Conservation (phyloP, 2,113 vertebrate species). For the Pholis gunnellus region DNA sequence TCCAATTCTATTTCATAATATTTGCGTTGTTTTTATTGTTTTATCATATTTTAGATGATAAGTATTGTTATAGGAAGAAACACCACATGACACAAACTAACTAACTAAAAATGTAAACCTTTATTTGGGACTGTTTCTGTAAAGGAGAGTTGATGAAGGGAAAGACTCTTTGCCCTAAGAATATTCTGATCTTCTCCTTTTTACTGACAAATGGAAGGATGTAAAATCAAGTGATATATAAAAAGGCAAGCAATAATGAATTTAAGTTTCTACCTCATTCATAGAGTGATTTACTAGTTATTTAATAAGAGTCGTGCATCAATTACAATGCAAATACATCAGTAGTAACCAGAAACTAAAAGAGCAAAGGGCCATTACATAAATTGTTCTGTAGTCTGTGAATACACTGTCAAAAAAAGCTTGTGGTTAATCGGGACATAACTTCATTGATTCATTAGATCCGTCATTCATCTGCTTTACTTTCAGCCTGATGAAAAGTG, state of each 20-base stretch:
- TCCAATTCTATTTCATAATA: too few relatives aligned
- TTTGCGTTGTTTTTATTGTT: background rate
- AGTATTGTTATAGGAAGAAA: background rate
- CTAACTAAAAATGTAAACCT: background rate
- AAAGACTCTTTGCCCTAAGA: background rate
- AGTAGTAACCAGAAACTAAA: background rate
- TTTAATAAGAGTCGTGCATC: background rate
- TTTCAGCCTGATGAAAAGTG: slow-evolving; percentile 35
- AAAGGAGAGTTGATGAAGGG: background rate
- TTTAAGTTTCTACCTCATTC: slow-evolving; percentile 6
- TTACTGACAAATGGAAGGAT: background rate
- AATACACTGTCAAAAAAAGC: background rate
- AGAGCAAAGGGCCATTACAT: slow-evolving; percentile 5
- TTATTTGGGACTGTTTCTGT: background rate
- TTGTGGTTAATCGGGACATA: slow-evolving; percentile 27
- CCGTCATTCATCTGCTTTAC: slow-evolving; percentile 30
- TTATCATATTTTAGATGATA: background rate
- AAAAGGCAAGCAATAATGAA: background rate
- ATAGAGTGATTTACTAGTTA: background rate
- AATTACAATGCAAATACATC: slow-evolving; percentile 17
- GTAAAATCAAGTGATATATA: slow-evolving; percentile 3
- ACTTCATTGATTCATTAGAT: slow-evolving; percentile 36
- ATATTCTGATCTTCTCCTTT: background rate
- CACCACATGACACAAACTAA: background rate
- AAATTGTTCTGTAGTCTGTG: slow-evolving; percentile 18